A percentile compares a stretch with the other conserved stretches of the same genome.
Conservation (phyloP, 2,797 vertebrate species). For the Denticeps clupeoides region DNA sequence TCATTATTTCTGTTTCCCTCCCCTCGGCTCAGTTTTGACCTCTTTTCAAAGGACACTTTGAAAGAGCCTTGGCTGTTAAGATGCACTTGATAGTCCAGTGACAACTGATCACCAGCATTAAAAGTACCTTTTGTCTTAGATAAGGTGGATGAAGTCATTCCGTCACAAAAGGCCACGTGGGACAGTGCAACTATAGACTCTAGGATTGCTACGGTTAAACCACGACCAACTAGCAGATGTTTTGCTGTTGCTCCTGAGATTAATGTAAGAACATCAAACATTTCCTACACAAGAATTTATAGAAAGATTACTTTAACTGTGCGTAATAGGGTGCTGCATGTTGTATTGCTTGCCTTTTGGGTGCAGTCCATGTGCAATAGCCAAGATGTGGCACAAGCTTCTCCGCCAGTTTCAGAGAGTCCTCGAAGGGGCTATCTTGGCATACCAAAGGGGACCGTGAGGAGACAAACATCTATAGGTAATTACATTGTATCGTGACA, state of each 20-base stretch:
- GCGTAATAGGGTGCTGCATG: too few species aligned
- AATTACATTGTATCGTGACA: too few species aligned
- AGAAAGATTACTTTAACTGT: too few species aligned
- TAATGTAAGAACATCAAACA: slow-evolving; percentile 58
- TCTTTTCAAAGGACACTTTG: slow-evolving; percentile 19
- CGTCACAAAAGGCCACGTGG: slow-evolving; percentile 67
- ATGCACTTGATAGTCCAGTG: slow-evolving; percentile 13
- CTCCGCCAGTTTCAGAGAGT: slow-evolving; percentile 66
- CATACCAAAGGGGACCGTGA: slow-evolving; percentile 78
- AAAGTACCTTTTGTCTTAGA: slow-evolving; percentile 63
- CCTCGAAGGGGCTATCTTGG: slow-evolving; percentile 73
- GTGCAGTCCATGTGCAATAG: slow-evolving; percentile 76
- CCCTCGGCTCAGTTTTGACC: slow-evolving; percentile 23
- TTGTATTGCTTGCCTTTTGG: slow-evolving; percentile 6
- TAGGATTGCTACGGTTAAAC: slow-evolving; percentile 74
- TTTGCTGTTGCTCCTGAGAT: slow-evolving; percentile 67
- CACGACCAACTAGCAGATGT: slow-evolving; percentile 74
- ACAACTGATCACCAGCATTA: slow-evolving; percentile 4
- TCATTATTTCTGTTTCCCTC: slow-evolving; percentile 31
- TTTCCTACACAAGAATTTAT: too few species aligned
- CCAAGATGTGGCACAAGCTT: slow-evolving; percentile 74
- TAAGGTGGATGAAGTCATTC: slow-evolving; percentile 73
- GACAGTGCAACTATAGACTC: slow-evolving; percentile 70
- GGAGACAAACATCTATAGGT: slow-evolving; percentile 86
- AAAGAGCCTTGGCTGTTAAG: slow-evolving; percentile 24